Conservation (phyloP, 2,113 vertebrate genomes). For the Petrocephalus zakoni region DNA sequence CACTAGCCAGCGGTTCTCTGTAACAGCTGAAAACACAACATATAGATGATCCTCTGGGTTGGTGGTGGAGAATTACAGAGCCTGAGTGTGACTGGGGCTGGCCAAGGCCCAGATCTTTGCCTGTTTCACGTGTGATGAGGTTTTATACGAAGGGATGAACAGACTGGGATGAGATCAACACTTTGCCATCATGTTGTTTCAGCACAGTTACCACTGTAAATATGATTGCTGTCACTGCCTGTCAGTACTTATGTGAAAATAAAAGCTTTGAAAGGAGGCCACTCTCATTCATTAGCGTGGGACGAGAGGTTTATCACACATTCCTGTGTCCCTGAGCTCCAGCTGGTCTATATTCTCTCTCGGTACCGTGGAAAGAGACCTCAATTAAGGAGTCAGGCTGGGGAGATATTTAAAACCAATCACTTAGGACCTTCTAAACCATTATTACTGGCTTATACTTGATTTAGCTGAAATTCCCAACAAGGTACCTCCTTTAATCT, state of each 20-base stretch:
- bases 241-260: background rate
- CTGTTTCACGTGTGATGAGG: background rate
- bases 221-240: constrained; percentile 12
- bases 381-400: background rate
- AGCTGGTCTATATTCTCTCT: background rate
- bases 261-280: background rate
- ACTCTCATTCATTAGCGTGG: background rate
- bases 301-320: background rate
- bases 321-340: background rate
- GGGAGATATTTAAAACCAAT: background rate
- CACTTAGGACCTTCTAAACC: background rate
- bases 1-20: too few relatives aligned
- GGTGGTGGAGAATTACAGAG: background rate
- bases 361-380: background rate
- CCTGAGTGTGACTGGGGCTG: background rate
- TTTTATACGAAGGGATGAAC: background rate
- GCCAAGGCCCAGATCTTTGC: background rate
- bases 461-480: too few relatives aligned
- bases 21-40: too few relatives aligned
- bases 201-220: background rate
- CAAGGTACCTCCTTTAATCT: background rate
- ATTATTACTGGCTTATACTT: background rate
- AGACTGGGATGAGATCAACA: background rate
- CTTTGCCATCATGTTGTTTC: background rate
- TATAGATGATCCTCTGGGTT: background rate